Percentiles rank a stretch among this genome's conserved stretches.
These are phyloP conservation scores for Hexactinellida sp. DNA, from an alignment of 37 sponge, comb jelly and placozoan species.

Conservation along the genomic window DNA sequence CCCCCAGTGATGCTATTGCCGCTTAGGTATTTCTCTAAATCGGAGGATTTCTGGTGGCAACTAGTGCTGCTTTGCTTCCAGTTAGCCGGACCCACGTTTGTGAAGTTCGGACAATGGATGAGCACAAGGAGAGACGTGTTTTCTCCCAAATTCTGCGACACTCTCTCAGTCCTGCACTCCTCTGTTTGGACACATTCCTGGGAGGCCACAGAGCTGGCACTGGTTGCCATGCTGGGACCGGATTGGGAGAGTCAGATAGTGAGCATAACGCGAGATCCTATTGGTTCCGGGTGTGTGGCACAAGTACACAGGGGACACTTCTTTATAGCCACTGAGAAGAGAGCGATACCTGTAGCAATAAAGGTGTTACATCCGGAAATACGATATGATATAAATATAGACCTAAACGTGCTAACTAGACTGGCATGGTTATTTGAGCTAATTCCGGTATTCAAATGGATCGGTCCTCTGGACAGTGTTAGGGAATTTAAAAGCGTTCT, in stretches of 20 bases:
- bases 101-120: conserved; percentile 64
- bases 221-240: conserved; percentile 27
- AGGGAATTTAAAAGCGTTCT: conserved; percentile 26
- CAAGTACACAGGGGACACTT: conserved; percentile 46
- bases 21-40: background rate
- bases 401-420: conserved; percentile 31
- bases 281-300: conserved; percentile 57
- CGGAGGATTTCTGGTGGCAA: conserved; percentile 19
- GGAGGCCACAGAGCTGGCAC: conserved; percentile 24
- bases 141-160: conserved; percentile 26
- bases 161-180: conserved; percentile 39
- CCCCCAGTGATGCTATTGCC: background rate
- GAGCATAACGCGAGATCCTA: conserved; percentile 19
- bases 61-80: conserved; percentile 22
- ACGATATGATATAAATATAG: conserved; percentile 23
- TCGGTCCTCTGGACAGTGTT: conserved; percentile 43
- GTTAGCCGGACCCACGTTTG: conserved; percentile 45
- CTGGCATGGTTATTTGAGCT: conserved; percentile 43
- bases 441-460: conserved; percentile 44
- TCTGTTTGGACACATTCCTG: conserved; percentile 32
- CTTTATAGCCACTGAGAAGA: background rate
- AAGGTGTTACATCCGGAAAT: conserved; percentile 48
- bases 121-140: conserved; percentile 53
- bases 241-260: conserved; percentile 29
- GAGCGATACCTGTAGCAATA: conserved; percentile 31